These are phyloP conservation scores for Anomalospiza imberbis DNA, from an alignment of 2,797 vertebrate genomes.

Conservation along the genomic window DNA sequence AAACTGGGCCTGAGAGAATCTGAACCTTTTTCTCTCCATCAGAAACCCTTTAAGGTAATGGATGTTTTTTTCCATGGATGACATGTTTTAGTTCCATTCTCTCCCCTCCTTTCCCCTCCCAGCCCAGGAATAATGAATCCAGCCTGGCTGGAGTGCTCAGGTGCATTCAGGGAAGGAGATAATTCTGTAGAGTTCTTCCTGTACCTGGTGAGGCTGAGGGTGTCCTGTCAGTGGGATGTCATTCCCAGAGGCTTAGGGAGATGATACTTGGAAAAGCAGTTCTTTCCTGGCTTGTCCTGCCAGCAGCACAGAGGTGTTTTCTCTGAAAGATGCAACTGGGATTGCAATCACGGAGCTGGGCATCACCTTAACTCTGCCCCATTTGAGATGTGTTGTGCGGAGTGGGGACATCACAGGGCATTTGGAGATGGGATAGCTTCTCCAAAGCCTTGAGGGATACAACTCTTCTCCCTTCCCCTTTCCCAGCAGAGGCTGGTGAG, in stretches of 20 bases:
- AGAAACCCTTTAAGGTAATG: not conserved
- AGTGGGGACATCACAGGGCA: not conserved
- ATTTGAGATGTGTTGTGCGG: fast-evolving
- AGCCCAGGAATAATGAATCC: not conserved
- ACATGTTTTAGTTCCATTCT: not conserved
- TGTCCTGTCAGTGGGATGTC: not conserved
- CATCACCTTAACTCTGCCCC: not conserved
- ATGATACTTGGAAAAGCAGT: not conserved
- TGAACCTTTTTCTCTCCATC: not conserved
- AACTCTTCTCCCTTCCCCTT: not conserved
- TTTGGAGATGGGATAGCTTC: not conserved
- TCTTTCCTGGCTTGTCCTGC: not conserved
- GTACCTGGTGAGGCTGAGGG: not conserved
- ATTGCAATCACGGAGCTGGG: fast-evolving
- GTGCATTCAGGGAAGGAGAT: not conserved
- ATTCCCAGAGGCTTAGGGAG: not conserved
- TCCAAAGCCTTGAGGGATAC: not conserved
- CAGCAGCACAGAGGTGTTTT: not conserved
- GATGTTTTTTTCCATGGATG: not conserved
- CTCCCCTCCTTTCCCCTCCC: not conserved
- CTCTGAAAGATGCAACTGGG: not conserved
- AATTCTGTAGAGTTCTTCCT: not conserved
- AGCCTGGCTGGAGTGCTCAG: not conserved
- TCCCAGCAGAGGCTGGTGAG: not conserved
- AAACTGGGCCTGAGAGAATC: not conserved